phyloP scores from a whole-genome alignment of 2,113 vertebrate genomes.

The Collichthys lucidus region DNA sequence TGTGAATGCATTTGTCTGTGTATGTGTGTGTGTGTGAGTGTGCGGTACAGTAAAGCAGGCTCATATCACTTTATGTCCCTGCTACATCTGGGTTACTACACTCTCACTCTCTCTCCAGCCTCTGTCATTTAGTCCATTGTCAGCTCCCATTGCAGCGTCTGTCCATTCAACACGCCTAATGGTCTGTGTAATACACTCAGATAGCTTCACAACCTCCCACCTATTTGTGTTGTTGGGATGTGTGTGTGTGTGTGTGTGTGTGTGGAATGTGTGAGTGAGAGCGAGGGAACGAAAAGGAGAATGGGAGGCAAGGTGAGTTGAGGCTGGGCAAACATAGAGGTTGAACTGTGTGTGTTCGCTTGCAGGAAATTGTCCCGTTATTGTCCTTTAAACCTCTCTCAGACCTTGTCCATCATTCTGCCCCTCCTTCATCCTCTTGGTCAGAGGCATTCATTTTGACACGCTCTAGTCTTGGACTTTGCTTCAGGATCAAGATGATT shows the following conservation, averaged over 20 bases:
- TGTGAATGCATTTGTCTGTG: constrained; percentile 10
- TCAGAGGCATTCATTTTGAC: constrained; percentile 32
- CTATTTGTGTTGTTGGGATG: constrained; percentile 61
- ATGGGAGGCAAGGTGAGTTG: constrained; percentile 45
- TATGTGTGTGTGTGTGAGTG: constrained; percentile 11
- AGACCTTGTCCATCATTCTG: background rate
- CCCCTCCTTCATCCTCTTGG: background rate
- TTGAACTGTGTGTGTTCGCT: constrained; percentile 17
- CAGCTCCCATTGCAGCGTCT: constrained; percentile 67
- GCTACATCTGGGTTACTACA: constrained; percentile 54
- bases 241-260: constrained; percentile 36
- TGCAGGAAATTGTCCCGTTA: constrained; percentile 17
- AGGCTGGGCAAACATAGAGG: constrained; percentile 8
- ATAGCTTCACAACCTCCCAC: constrained; percentile 72
- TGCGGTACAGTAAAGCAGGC: constrained; percentile 41
- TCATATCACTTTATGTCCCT: constrained; percentile 47
- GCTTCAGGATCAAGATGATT: background rate
- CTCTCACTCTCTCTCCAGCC: constrained; percentile 57
- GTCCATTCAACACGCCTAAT: constrained; percentile 78
- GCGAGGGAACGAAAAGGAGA: constrained; percentile 31
- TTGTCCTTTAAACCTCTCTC: constrained; percentile 52
- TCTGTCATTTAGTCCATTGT: constrained; percentile 74
- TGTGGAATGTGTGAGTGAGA: constrained; percentile 14
- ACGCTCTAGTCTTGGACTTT: constrained; percentile 17
- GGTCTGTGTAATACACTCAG: constrained; percentile 80